Base-by-base conservation (phyloP, 2,797 vertebrate genomes). In the Clarias fuscus region DNA sequence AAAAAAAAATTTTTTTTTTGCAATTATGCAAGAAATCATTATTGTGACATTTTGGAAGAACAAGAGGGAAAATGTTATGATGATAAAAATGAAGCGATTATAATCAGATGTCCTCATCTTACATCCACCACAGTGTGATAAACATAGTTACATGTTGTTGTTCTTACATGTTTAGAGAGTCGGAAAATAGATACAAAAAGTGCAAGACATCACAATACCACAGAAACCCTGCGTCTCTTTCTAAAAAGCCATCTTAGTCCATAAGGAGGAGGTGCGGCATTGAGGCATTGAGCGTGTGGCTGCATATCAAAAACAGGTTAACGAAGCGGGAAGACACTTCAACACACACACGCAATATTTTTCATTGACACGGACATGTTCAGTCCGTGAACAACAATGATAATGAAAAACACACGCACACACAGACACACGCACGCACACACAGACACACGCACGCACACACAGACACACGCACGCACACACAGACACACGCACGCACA, bases 261-360 rank as follows among this genome's bases (percentile, higher is more conserved):
- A 24, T 77, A 72, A 77, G 15, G 30, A 77, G 62, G 84, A 84
- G 75, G 79, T 65, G 22, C 33, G 17, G 22, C 75, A 61, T 27
- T 27, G 20, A 62, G 70, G 48, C 86, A 37, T 17, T 24, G 76
- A 75, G 81, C 75, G 67, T 82, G 88, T 84, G 67, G 58, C 68
- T 77, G 85, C 85, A 80, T 88, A 88, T 89, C 82, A 83, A 84
- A 86, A 87, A 72, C 33, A 83, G 86, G 84, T 89, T 85, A 88
- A 67, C 30, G 68, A 84, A 78, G 77, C 3, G 33, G 76, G 64
- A 84, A 80, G 30, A 79, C 43, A 70, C 73, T 84, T 59, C 11
- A 37, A 79, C 67, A 80, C 72, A 77, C 22, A 73, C 82, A 27
- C 73, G 27, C 48, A 30, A 59, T 48, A 7, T 48, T 48, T 48